Evolutionary conservation across 2,888 invertebrate species (phyloP), one percentile per base, ranked within the genome.

Genomic region (Acleris emargana): DNA sequence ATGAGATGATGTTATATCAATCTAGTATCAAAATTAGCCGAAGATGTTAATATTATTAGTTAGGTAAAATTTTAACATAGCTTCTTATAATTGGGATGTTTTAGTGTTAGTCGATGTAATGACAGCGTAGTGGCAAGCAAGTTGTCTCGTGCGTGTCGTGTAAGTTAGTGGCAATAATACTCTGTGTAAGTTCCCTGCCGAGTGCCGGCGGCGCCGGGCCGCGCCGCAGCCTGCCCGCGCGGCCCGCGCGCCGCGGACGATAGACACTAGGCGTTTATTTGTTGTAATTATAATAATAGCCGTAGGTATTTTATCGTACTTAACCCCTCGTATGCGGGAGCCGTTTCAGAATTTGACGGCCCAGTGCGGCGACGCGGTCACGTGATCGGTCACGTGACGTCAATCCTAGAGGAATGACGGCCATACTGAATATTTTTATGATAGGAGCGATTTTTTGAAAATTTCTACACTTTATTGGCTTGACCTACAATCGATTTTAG

Each of bases 1-100:
- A 90, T 89, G 88, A 89, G 81, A 91, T 90, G 91, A 89, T 92
- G 88, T 89, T 88, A 91, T 92, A 92, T 93, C 93, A 92, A 88
- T 90, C 89, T 92, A 93, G 93, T 92, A 93, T 93, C 93, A 93
- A 93, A 93, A 90, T 93, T 93, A 93, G 90, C 93, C 93, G 91
- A 93, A 93, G 92, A 93, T 89, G 91, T 91, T 91, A 91, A 91
- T 91, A 90, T 88, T 86, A 90, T 91, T 93, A 93, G 90, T 88
- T 93, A 93, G 89, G 87, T 88, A 83, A 92, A 90, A 88, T 89
- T 90, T 93, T 88, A 91, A 91, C 84, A 89, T 93, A 93, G 93
- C 92, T 93, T 92, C 87, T 89, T 92, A 91, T 91, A 88, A 92
- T 91, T 91, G 93, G 93, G 88, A 91, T 91, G 92, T 92, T 91